Evolutionary conservation across 2,888 invertebrate species (phyloP), one percentile per base, ranked within the genome.

Genomic region (Orthosia incerta): DNA sequence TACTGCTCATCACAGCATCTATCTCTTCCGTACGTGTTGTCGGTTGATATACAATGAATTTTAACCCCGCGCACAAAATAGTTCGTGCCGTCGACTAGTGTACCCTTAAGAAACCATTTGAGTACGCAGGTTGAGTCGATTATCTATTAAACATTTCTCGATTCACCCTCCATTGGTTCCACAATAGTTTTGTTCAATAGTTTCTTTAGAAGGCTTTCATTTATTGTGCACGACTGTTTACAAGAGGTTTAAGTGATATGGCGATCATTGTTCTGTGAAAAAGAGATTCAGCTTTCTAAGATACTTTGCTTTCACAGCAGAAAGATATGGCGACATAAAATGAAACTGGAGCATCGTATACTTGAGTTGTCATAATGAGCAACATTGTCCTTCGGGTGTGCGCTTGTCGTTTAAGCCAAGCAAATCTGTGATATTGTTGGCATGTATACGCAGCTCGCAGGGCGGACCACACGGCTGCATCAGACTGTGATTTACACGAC

Each of bases 401-500:
- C 65, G 71, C 63, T 64, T 67, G 72, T 71, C 61, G 79, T 76
- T 76, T 79, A 71, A 74, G 68, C 76, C 76, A 65, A 63, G 60
- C 64, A 73, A 79, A 79, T 79, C 61, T 64, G 79, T 61, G 71
- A 76, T 83, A 76, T 68, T 76, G 71, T 67, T 65, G 76, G 80
- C 77, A 80, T 85, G 83, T 85, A 85, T 79, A 79, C 83, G 79
- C 48, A 74, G 66, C 20, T 66, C 57, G 74, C 53, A 71, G 60
- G 82, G 83, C 83, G 84, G 86, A 83, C 89, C 87, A 75, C 87
- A 88, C 88, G 86, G 86, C 85, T 89, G 89, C 86, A 85, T 71
- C 87, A 84, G 85, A 83, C 86, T 82, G 91, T 93, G 94, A 94
- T 94, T 94, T 94, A 94, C 91, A 90, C 89, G 87, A 88, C 89